Conservation (phyloP, 2,888 invertebrate genomes). For the Meandrusa payeni region DNA sequence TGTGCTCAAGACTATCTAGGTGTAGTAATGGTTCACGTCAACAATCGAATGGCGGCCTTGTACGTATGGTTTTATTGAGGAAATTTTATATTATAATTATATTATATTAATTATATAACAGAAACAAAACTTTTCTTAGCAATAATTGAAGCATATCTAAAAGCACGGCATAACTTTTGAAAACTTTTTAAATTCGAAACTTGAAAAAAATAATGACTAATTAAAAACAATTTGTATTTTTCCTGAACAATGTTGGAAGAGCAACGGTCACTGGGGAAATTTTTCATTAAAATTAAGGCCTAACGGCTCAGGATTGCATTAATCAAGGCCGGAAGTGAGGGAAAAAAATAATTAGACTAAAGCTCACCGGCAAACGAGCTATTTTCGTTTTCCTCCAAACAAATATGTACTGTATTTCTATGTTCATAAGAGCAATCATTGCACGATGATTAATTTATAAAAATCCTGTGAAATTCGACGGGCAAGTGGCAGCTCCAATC, state of each 20-base stretch:
- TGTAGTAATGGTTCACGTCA: too few species aligned
- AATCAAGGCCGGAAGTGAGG: conserved; percentile 52
- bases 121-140: too few species aligned
- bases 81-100: too few species aligned
- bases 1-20: too few species aligned
- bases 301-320: conserved; percentile 56
- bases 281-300: conserved; percentile 67
- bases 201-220: conserved; percentile 13
- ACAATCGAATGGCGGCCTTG: too few species aligned
- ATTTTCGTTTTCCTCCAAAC: conserved; percentile 3
- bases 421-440: neutral
- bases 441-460: too few species aligned
- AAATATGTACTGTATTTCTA: conserved; percentile 4
- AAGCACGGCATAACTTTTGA: too few species aligned
- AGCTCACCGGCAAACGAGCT: conserved; percentile 24
- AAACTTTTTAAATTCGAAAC: too few species aligned
- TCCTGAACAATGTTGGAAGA: conserved; percentile 29
- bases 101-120: too few species aligned
- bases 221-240: conserved; percentile 30
- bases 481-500: conserved; percentile 14
- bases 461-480: conserved; percentile 12
- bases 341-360: conserved; percentile 38
- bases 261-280: conserved; percentile 59
- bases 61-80: too few species aligned
- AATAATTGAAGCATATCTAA: too few species aligned